Conservation (phyloP, 2,797 vertebrate species). For the Eospalax fontanierii region DNA sequence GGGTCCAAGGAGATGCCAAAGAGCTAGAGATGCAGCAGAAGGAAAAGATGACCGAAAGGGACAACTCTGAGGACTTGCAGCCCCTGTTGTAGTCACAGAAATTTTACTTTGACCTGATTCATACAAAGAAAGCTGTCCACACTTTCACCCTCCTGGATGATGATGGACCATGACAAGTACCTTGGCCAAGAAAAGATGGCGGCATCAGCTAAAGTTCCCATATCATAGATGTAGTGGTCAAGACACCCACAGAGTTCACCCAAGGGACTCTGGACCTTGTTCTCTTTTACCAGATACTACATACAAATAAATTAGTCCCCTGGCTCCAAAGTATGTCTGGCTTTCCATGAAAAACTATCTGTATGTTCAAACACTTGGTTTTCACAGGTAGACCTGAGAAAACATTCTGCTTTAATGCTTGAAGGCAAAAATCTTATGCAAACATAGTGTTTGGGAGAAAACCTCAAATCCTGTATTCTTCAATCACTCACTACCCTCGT, state of each 20-base stretch:
- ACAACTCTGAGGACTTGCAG: fast-evolving
- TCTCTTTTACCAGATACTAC: not conserved
- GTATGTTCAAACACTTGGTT: not conserved
- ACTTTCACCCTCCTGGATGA: too few relatives aligned
- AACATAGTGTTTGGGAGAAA: slow-evolving; percentile 20
- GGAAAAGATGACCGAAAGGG: not conserved
- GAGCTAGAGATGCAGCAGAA: not conserved
- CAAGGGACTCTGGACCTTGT: not conserved
- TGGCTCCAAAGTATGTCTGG: not conserved
- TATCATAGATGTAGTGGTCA: not conserved
- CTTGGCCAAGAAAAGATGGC: not conserved
- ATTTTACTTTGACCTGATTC: not conserved
- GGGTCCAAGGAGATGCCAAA: not conserved
- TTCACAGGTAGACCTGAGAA: not conserved
- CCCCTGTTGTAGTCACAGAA: too few relatives aligned
- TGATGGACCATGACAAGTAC: not conserved
- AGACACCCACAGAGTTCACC: not conserved
- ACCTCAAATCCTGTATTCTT: not conserved
- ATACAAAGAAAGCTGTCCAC: not conserved
- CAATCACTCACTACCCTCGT: not conserved
- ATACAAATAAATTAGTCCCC: not conserved
- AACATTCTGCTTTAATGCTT: not conserved
- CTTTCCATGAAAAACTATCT: not conserved
- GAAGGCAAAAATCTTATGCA: slow-evolving; percentile 38
- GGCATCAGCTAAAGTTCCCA: not conserved